A percentile compares a stretch with the other conserved stretches of the same genome.
Conservation (phyloP, 2,797 vertebrate genomes). For the Darevskia nairensis region DNA sequence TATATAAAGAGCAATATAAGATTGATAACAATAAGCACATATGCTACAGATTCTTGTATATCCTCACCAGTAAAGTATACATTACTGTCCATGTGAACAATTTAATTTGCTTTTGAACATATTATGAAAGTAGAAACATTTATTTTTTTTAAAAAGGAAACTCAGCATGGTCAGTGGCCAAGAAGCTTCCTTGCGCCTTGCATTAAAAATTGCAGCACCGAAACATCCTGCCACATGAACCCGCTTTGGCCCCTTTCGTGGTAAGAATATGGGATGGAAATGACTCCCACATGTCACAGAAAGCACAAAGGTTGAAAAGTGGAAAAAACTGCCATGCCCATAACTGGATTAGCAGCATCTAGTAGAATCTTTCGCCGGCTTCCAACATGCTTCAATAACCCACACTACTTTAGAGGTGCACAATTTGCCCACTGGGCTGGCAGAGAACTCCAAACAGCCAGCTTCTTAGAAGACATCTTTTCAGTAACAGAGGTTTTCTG, state of each 20-base stretch:
- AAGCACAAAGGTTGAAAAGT: background rate
- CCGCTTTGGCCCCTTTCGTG: background rate
- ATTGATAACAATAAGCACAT: background rate
- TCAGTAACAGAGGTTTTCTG: accelerated
- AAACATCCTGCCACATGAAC: background rate
- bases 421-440: background rate
- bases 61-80: background rate
- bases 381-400: background rate
- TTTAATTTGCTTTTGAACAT: background rate
- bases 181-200: background rate
- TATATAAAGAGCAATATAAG: background rate
- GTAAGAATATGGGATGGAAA: background rate
- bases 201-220: background rate
- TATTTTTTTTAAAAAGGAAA: background rate
- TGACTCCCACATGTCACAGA: background rate
- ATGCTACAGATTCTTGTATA: background rate
- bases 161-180: too few species aligned
- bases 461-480: accelerated
- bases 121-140: background rate
- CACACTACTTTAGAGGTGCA: background rate
- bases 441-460: too few species aligned
- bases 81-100: background rate
- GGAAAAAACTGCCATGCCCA: background rate
- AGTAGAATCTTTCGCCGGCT: background rate
- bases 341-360: background rate